phyloP scores from a whole-genome alignment of 2,797 vertebrate species.

The Betta splendens region DNA sequence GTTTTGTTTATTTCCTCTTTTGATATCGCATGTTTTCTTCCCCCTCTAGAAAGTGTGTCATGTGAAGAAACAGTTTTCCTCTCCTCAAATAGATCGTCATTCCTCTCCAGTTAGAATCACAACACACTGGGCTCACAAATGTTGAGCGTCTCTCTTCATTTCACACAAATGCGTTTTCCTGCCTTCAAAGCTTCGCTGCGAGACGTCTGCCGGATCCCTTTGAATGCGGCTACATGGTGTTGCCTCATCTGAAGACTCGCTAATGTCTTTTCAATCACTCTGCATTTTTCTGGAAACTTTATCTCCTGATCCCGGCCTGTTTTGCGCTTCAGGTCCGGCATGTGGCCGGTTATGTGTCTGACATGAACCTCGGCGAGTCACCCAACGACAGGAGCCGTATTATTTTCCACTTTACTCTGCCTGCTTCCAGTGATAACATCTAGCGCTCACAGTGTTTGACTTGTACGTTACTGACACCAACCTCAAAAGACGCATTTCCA shows the following conservation, averaged over 20 bases:
- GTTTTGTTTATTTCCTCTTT: slow-evolving; percentile 80
- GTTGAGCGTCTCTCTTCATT: slow-evolving; percentile 67
- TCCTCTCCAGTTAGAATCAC: slow-evolving; percentile 53
- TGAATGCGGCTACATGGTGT: slow-evolving; percentile 17
- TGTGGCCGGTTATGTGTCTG: slow-evolving; percentile 74
- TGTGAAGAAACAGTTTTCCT: slow-evolving; percentile 53
- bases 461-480: slow-evolving; percentile 61
- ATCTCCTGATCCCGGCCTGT: slow-evolving; percentile 76
- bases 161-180: slow-evolving; percentile 28
- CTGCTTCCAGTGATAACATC: slow-evolving; percentile 67
- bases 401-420: slow-evolving; percentile 58
- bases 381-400: slow-evolving; percentile 63
- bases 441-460: slow-evolving; percentile 49
- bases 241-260: slow-evolving; percentile 20
- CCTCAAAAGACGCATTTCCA: slow-evolving; percentile 60
- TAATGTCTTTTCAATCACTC: slow-evolving; percentile 45
- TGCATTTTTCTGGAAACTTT: slow-evolving; percentile 74
- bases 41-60: slow-evolving; percentile 67
- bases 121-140: slow-evolving; percentile 56
- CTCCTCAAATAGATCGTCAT: slow-evolving; percentile 55
- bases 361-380: slow-evolving; percentile 58
- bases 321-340: slow-evolving; percentile 73
- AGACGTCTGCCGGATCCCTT: slow-evolving; percentile 13
- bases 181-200: slow-evolving; percentile 28
- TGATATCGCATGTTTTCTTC: slow-evolving; percentile 58